Conservation (phyloP, 2,888 invertebrate genomes). For the Gastracanthus pulcherrimus region DNA sequence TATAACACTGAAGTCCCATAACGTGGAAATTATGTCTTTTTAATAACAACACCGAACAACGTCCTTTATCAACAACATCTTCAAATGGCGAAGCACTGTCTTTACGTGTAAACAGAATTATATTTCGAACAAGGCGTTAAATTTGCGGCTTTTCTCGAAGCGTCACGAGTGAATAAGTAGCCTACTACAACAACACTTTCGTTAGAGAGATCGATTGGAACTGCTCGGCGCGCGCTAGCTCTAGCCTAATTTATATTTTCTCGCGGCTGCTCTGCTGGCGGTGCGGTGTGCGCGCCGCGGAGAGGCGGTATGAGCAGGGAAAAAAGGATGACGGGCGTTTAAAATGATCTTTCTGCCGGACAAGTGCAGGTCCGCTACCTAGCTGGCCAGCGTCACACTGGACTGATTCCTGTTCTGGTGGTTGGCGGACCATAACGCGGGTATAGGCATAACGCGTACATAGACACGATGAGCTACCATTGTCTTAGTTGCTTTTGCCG, state of each 20-base stretch:
- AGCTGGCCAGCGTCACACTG: conserved; percentile 48
- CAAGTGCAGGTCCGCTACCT: conserved; percentile 7
- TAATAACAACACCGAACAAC: too few relatives aligned
- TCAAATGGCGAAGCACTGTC: too few relatives aligned
- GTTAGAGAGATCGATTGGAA: conserved; percentile 66
- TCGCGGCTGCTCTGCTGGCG: conserved; percentile 49
- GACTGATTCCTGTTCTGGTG: conserved; percentile 48
- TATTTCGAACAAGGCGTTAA: too few relatives aligned
- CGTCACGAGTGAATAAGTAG: not conserved
- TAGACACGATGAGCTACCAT: conserved; percentile 50
- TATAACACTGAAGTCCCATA: too few relatives aligned
- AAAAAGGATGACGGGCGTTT: conserved; percentile 82
- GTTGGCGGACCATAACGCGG: conserved; percentile 41
- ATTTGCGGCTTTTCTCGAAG: too few relatives aligned
- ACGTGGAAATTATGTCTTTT: too few relatives aligned
- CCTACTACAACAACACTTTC: conserved; percentile 56
- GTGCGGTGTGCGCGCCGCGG: not conserved
- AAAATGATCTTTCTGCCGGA: conserved; percentile 38
- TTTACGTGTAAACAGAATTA: too few relatives aligned
- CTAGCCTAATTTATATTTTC: conserved; percentile 75
- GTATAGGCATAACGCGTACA: conserved; percentile 21
- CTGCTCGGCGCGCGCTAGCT: conserved; percentile 66
- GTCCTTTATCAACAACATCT: too few relatives aligned
- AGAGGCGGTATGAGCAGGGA: too few relatives aligned
- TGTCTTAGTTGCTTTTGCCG: conserved; percentile 32